Conservation (phyloP, 2,113 vertebrate genomes). For the Silurus meridionalis region DNA sequence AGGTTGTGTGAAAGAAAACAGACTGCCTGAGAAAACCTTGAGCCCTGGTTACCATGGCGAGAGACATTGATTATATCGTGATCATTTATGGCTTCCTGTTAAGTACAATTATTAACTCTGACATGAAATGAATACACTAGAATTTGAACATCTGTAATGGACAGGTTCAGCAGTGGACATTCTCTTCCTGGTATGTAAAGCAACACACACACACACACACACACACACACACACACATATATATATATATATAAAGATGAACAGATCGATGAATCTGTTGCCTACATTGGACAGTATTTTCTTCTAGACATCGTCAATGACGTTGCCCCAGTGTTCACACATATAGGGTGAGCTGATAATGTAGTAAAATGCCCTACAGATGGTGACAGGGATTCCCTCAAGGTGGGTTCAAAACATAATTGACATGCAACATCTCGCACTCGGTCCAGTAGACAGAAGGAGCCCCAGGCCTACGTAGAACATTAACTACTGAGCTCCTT, state of each 20-base stretch:
- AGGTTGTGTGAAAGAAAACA: background rate
- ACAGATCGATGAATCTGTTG: background rate
- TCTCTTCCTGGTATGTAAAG: background rate
- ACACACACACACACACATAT: background rate
- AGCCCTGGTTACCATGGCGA: slow-evolving; percentile 33
- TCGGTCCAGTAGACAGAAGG: background rate
- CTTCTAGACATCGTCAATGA: background rate
- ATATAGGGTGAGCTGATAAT: background rate
- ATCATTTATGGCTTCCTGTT: slow-evolving; percentile 27
- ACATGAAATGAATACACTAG: background rate
- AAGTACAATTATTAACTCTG: slow-evolving; percentile 16
- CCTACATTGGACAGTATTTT: background rate
- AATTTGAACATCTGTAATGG: slow-evolving; percentile 26
- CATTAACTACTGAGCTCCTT: background rate
- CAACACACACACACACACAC: background rate
- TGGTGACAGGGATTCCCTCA: background rate
- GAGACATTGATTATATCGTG: slow-evolving; percentile 30
- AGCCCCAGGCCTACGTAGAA: background rate
- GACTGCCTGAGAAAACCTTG: slow-evolving; percentile 6
- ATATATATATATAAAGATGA: background rate
- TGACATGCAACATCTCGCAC: background rate
- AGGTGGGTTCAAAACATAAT: background rate
- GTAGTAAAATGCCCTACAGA: background rate
- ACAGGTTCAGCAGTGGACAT: slow-evolving; percentile 2
- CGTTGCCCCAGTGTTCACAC: background rate